These are phyloP conservation scores for Nycticorax nycticorax DNA, from an alignment of 2,113 vertebrate species.

Conservation along the genomic window DNA sequence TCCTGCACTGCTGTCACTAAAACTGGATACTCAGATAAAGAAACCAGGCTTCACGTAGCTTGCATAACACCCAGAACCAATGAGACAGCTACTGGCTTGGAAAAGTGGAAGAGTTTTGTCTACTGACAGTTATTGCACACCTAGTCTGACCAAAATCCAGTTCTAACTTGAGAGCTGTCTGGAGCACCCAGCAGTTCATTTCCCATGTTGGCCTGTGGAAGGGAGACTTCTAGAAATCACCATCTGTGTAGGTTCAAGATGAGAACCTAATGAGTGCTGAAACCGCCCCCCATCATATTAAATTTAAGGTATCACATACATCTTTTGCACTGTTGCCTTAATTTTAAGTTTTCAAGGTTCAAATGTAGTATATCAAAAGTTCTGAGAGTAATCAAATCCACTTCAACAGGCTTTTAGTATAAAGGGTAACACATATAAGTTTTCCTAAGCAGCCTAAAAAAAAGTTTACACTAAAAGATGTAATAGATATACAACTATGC, in stretches of 20 bases:
- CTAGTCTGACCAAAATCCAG: background rate
- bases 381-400: background rate
- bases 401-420: background rate
- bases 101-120: background rate
- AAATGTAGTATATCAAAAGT: background rate
- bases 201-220: background rate
- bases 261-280: background rate
- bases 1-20: background rate
- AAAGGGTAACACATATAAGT: background rate
- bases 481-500: constrained; percentile 23
- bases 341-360: background rate
- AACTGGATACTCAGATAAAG: background rate
- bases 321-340: background rate
- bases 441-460: constrained; percentile 17
- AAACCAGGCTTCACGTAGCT: accelerated
- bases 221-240: background rate
- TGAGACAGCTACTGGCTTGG: background rate
- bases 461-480: constrained; percentile 13
- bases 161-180: background rate
- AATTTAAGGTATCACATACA: background rate
- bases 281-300: accelerated
- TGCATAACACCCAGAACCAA: background rate
- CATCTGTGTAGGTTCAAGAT: accelerated
- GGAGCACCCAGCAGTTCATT: background rate
- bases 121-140: background rate